phyloP scores from a whole-genome alignment of 2,113 vertebrate species.

The Dasyurus viverrinus region DNA sequence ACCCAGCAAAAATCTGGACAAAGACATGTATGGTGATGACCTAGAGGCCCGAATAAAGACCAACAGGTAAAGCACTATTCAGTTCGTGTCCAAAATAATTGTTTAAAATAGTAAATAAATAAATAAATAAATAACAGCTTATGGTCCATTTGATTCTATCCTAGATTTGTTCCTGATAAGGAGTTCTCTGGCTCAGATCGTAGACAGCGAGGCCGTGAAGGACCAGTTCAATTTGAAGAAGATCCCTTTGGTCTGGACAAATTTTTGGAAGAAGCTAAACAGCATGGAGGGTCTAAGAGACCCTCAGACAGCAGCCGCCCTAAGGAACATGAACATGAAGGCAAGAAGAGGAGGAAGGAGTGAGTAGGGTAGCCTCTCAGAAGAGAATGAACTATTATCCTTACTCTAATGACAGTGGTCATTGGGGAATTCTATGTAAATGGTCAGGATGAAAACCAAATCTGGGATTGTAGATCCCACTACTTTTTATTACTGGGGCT shows the following conservation, averaged over 20 bases:
- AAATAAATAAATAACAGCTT: slow-evolving; percentile 25
- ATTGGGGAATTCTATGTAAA: slow-evolving; percentile 57
- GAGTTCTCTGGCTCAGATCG: slow-evolving; percentile 96
- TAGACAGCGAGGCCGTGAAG: slow-evolving; percentile 90
- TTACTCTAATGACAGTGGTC: slow-evolving; percentile 66
- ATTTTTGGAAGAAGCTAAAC: slow-evolving; percentile 99
- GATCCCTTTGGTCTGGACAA: slow-evolving; percentile 99
- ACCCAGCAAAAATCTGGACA: slow-evolving; percentile 94
- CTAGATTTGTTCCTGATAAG: slow-evolving; percentile 95
- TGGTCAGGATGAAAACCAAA: slow-evolving; percentile 48
- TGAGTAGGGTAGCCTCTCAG: slow-evolving; percentile 75
- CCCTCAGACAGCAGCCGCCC: slow-evolving; percentile 93
- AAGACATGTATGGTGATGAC: slow-evolving; percentile 94
- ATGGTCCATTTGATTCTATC: slow-evolving; percentile 34
- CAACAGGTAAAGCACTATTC: slow-evolving; percentile 86
- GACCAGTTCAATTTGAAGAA: slow-evolving; percentile 98
- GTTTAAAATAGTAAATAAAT: not conserved
- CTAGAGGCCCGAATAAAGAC: slow-evolving; percentile 93
- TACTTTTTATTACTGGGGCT: slow-evolving; percentile 69
- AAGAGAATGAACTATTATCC: slow-evolving; percentile 67
- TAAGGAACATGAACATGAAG: slow-evolving; percentile 97
- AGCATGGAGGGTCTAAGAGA: slow-evolving; percentile 96
- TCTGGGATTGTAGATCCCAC: slow-evolving; percentile 57
- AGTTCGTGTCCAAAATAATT: not conserved
- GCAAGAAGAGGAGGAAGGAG: slow-evolving; percentile 98